A percentile compares a stretch with the other conserved stretches of the same genome.
Conservation (phyloP, 2,888 invertebrate species). For the Eilema depressum region DNA sequence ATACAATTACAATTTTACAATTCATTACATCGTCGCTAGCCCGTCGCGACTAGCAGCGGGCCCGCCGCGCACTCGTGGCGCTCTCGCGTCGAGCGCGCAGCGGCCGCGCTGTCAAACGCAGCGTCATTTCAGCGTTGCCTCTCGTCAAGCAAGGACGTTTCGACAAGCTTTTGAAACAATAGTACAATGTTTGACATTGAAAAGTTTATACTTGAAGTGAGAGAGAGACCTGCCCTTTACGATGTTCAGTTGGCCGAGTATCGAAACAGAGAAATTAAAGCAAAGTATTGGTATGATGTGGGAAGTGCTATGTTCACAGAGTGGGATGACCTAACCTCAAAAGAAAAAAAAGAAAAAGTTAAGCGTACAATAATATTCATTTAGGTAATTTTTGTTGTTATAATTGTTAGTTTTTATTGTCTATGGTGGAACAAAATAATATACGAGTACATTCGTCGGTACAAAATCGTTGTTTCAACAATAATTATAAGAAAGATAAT, state of each 20-base stretch:
- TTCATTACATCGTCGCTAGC: constrained; percentile 11
- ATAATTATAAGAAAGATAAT: constrained; percentile 33
- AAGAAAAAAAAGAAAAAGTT: constrained; percentile 31
- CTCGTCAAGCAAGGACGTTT: constrained; percentile 13
- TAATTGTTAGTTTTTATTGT: constrained; percentile 25
- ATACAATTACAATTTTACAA: too few species aligned
- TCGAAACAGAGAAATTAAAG: constrained; percentile 34
- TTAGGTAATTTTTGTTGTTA: constrained; percentile 29
- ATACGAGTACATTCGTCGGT: constrained; percentile 29
- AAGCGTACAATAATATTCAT: constrained; percentile 32
- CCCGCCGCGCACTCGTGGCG: constrained; percentile 27
- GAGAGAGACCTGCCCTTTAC: constrained; percentile 39
- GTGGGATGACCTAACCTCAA: constrained; percentile 35
- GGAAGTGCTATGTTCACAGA: constrained; percentile 37
- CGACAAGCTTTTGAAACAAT: constrained; percentile 28
- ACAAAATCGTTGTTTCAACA: constrained; percentile 33
- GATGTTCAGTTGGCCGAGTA: constrained; percentile 38
- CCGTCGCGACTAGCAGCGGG: neutral
- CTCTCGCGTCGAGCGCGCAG: constrained; percentile 20
- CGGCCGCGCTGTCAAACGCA: constrained; percentile 24
- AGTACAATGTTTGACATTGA: constrained; percentile 42
- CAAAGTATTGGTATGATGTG: constrained; percentile 31
- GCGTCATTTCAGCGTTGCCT: constrained; percentile 28
- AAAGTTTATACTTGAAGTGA: constrained; percentile 43
- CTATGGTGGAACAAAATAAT: constrained; percentile 23